These are phyloP conservation scores for Rhysida immarginata DNA, from an alignment of 1,140 invertebrate species.

Conservation along the genomic window DNA sequence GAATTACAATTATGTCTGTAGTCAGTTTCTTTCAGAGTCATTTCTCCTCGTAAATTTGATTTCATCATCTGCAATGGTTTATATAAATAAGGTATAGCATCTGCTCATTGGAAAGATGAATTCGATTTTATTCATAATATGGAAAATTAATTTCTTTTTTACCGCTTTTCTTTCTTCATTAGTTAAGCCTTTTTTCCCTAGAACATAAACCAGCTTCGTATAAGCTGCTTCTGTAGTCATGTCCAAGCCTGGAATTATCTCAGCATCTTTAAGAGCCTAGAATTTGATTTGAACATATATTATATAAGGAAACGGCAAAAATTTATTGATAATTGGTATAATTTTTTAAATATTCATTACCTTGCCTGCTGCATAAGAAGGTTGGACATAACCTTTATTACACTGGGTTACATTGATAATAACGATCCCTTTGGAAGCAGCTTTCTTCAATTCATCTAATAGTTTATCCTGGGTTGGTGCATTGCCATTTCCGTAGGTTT, in stretches of 20 bases:
- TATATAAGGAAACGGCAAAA: too few relatives aligned
- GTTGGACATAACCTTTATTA: slow-evolving; percentile 47
- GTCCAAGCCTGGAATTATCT: slow-evolving; percentile 76
- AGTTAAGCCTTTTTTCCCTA: slow-evolving; percentile 82
- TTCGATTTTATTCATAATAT: too few relatives aligned
- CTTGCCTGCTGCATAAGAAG: slow-evolving; percentile 66
- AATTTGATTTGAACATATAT: slow-evolving; percentile 23
- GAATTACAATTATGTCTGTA: too few relatives aligned
- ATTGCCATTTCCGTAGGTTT: slow-evolving; percentile 87
- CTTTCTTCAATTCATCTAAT: slow-evolving; percentile 52
- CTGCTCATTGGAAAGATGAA: too few relatives aligned
- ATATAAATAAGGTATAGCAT: too few relatives aligned
- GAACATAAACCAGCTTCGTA: slow-evolving; percentile 77
- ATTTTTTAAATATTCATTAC: too few relatives aligned
- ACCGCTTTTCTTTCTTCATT: too few relatives aligned
- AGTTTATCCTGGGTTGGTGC: slow-evolving; percentile 67
- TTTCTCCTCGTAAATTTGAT: too few relatives aligned
- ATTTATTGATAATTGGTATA: too few relatives aligned
- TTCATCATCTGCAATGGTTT: too few relatives aligned
- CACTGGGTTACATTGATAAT: slow-evolving; percentile 91
- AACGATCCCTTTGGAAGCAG: slow-evolving; percentile 59
- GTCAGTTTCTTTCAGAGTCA: too few relatives aligned
- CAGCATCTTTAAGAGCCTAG: slow-evolving; percentile 40
- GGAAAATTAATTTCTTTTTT: too few relatives aligned
- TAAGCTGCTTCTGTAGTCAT: slow-evolving; percentile 92